phyloP scores from a whole-genome alignment of 2,113 vertebrate species.

The Mesoclemmys tuberculata region DNA sequence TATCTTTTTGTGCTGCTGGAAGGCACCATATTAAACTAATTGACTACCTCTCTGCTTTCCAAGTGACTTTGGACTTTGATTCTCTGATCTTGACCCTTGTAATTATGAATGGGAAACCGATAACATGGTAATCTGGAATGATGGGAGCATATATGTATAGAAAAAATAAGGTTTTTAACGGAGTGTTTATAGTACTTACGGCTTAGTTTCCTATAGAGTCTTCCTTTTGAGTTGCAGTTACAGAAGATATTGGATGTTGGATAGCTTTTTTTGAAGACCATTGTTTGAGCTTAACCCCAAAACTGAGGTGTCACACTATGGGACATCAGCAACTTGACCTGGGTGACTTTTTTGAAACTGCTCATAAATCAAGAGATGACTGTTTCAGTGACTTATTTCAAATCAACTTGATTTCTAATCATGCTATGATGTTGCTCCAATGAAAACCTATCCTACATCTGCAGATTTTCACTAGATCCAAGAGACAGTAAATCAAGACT shows the following conservation, averaged over 20 bases:
- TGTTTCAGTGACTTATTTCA: slow-evolving; percentile 18
- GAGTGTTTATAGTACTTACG: not conserved
- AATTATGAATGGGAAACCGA: not conserved
- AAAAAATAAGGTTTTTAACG: not conserved
- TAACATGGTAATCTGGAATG: not conserved
- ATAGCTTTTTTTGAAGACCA: not conserved
- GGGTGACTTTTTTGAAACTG: slow-evolving; percentile 13
- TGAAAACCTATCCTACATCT: not conserved
- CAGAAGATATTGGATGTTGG: not conserved
- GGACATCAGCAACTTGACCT: slow-evolving; percentile 10
- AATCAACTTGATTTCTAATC: slow-evolving; percentile 33
- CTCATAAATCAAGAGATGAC: not conserved
- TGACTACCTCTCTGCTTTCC: not conserved
- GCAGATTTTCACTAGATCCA: slow-evolving; percentile 6
- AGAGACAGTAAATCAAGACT: not conserved
- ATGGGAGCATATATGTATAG: not conserved
- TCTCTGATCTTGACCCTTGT: not conserved
- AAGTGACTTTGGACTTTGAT: not conserved
- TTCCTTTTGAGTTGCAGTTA: not conserved
- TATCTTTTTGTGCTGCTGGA: not conserved
- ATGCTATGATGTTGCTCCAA: not conserved
- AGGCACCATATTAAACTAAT: not conserved
- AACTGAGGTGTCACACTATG: not conserved
- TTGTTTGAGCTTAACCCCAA: not conserved
- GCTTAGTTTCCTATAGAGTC: not conserved